Evolutionary conservation across 2,113 vertebrate species (phyloP).

Genomic region (Boulengeromyrus knoepffleri): DNA sequence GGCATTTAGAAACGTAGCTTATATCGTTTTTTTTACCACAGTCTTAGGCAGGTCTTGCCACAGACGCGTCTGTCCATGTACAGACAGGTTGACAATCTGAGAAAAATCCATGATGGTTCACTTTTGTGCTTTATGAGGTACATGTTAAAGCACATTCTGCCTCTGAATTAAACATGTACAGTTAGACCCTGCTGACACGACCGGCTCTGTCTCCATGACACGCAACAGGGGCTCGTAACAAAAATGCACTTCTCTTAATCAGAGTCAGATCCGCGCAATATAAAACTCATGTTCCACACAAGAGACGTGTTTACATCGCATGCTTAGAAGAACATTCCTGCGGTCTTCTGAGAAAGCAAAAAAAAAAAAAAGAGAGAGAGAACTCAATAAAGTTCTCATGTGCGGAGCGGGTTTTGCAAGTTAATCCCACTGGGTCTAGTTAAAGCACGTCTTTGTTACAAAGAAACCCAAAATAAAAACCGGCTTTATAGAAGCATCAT

Average conservation of each 20-base stretch:
- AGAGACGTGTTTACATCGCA: constrained; percentile 14
- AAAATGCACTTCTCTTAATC: neutral
- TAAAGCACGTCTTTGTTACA: neutral
- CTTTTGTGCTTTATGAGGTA: neutral
- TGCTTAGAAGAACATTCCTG: constrained; percentile 13
- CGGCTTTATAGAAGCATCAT: constrained; percentile 12
- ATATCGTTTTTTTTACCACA: neutral
- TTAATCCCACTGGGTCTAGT: constrained; percentile 18
- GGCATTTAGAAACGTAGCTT: neutral
- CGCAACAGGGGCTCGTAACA: neutral
- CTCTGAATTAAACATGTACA: neutral
- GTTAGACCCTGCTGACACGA: neutral
- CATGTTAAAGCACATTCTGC: neutral
- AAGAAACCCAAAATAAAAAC: constrained; percentile 20
- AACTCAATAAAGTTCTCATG: constrained; percentile 10
- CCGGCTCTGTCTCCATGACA: neutral
- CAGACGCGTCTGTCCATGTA: neutral
- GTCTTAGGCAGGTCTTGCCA: neutral
- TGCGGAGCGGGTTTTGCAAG: neutral
- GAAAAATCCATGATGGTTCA: neutral
- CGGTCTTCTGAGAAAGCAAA: neutral
- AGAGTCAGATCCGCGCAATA: neutral
- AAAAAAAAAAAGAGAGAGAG: neutral
- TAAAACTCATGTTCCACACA: neutral
- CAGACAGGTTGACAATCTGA: neutral